phyloP scores from a whole-genome alignment of 2,113 vertebrate species.

The Myotis davidii region DNA sequence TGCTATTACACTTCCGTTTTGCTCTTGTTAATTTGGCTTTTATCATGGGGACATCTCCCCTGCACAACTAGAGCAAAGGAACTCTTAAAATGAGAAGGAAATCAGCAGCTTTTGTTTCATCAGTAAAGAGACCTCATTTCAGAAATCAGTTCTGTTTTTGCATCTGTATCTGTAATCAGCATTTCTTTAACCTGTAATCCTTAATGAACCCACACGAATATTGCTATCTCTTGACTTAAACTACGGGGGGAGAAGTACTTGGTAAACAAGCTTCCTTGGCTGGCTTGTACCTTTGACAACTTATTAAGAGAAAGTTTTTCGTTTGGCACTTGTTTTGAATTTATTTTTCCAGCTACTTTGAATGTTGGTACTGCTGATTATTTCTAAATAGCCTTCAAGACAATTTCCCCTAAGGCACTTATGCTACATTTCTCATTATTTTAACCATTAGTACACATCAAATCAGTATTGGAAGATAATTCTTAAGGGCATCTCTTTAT shows the following conservation, averaged over 20 bases:
- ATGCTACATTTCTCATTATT: neutral
- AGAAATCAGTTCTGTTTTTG: constrained; percentile 39
- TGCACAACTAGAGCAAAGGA: neutral
- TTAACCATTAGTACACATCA: neutral
- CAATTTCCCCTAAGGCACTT: neutral
- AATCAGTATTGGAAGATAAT: neutral
- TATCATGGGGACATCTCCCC: neutral
- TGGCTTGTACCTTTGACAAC: neutral
- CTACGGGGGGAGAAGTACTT: neutral
- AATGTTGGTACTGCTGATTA: neutral
- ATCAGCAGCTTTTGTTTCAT: constrained; percentile 58
- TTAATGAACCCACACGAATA: constrained; percentile 18
- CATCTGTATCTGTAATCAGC: constrained; percentile 20
- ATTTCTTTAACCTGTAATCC: constrained; percentile 33
- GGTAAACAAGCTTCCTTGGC: constrained; percentile 14
- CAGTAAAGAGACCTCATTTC: constrained; percentile 19
- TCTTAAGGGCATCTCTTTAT: neutral
- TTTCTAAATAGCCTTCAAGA: constrained; percentile 3
- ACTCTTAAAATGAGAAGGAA: constrained; percentile 34
- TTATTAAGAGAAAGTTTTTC: neutral
- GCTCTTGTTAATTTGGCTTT: neutral
- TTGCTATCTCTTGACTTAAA: neutral
- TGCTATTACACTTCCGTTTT: neutral
- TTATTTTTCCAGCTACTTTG: neutral
- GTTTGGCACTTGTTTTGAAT: neutral